A percentile compares a stretch with the other conserved stretches of the same genome.
These are phyloP conservation scores for Semicossyphus pulcher DNA, from an alignment of 2,113 vertebrate genomes.

Conservation along the genomic window DNA sequence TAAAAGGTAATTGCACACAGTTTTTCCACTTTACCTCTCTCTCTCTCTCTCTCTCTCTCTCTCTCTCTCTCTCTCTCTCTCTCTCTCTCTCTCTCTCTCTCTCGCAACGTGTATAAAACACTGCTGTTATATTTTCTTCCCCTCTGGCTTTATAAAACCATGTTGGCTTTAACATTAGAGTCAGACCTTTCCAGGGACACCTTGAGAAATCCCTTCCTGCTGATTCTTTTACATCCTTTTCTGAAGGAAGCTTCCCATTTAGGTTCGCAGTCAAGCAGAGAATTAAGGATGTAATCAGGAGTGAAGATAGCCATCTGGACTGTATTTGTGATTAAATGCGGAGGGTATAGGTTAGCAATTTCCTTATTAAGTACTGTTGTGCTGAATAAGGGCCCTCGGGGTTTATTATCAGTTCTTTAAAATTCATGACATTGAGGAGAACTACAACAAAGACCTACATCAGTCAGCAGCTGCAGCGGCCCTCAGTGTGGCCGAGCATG, in stretches of 20 bases:
- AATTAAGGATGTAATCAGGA: constrained; percentile 70
- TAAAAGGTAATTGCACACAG: neutral
- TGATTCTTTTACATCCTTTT: constrained; percentile 55
- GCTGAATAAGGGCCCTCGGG: constrained; percentile 73
- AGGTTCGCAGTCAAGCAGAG: constrained; percentile 62
- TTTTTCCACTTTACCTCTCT: no score
- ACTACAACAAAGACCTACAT: constrained; percentile 60
- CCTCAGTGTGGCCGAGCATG: constrained; percentile 33
- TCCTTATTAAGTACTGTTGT: constrained; percentile 74
- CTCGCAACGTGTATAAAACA: neutral
- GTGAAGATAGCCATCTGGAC: constrained; percentile 71
- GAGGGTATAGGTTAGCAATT: constrained; percentile 65
- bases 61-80: neutral
- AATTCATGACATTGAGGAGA: constrained; percentile 75
- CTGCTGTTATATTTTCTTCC: neutral
- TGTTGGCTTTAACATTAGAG: neutral
- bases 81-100: neutral
- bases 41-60: neutral
- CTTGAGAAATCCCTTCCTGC: constrained; percentile 36
- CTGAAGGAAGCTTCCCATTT: constrained; percentile 50
- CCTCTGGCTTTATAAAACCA: constrained; percentile 17
- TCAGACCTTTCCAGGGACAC: constrained; percentile 42
- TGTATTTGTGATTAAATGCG: constrained; percentile 69
- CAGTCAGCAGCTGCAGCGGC: constrained; percentile 46
- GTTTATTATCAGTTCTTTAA: constrained; percentile 80